phyloP scores from a whole-genome alignment of 2,113 vertebrate species.

The Crotalus tigris region DNA sequence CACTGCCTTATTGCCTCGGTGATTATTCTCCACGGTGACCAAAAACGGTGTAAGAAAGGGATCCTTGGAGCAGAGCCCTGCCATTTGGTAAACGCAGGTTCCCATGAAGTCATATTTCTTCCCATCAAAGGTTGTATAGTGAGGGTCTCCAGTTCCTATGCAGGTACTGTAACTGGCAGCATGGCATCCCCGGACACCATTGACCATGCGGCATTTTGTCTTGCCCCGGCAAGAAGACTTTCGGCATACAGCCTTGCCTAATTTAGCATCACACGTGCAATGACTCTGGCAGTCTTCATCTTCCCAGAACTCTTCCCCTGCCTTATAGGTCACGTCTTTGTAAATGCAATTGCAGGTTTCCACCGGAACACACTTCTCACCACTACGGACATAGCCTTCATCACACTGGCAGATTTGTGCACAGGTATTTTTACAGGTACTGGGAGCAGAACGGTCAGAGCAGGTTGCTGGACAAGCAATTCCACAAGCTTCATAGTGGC shows the following conservation, averaged over 20 bases:
- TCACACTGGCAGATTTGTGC: slow-evolving; percentile 17
- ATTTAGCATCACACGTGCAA: slow-evolving; percentile 37
- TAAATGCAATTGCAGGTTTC: slow-evolving; percentile 66
- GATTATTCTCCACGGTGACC: slow-evolving; percentile 62
- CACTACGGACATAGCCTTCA: slow-evolving; percentile 57
- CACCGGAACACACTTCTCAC: slow-evolving; percentile 54
- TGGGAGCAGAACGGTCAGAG: background rate
- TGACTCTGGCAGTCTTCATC: slow-evolving; percentile 41
- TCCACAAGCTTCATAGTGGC: slow-evolving; percentile 24
- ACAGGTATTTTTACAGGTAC: slow-evolving; percentile 42
- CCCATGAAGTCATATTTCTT: slow-evolving; percentile 60
- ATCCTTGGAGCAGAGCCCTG: slow-evolving; percentile 36
- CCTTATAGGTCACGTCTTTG: slow-evolving; percentile 56
- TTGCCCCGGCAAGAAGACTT: slow-evolving; percentile 43
- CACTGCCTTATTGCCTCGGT: slow-evolving; percentile 26
- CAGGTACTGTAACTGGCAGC: slow-evolving; percentile 54
- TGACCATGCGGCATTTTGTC: slow-evolving; percentile 55
- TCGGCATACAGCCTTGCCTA: slow-evolving; percentile 30
- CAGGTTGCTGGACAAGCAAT: background rate
- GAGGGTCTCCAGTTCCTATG: slow-evolving; percentile 64
- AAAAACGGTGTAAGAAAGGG: slow-evolving; percentile 39
- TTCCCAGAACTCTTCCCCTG: slow-evolving; percentile 49
- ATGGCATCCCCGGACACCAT: slow-evolving; percentile 58
- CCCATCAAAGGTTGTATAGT: slow-evolving; percentile 63
- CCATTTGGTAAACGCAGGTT: slow-evolving; percentile 63